A percentile compares a stretch with the other conserved stretches of the same genome.
These are phyloP conservation scores for Phrynosoma blainvillii DNA, from an alignment of 2,113 vertebrate genomes.

Conservation along the genomic window DNA sequence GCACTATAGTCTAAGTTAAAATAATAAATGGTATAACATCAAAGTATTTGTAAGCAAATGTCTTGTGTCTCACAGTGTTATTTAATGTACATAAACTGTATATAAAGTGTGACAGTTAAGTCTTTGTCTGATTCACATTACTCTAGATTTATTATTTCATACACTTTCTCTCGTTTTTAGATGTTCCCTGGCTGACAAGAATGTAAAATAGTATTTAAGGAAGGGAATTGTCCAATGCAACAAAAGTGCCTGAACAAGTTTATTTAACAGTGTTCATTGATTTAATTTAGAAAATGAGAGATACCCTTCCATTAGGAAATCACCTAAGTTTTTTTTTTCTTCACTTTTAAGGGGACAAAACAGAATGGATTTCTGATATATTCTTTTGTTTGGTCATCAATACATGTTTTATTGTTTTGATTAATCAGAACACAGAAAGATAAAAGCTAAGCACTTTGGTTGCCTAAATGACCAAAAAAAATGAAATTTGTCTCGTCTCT, in stretches of 20 bases:
- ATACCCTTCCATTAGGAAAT: conserved; percentile 17
- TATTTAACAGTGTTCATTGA: conserved; percentile 27
- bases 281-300: conserved; percentile 25
- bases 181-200: not conserved
- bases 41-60: not conserved
- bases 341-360: not conserved
- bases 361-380: conserved; percentile 6
- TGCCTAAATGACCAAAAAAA: not conserved
- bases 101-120: conserved; percentile 12
- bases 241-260: conserved; percentile 19
- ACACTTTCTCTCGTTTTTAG: not conserved
- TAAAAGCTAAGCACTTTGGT: not conserved
- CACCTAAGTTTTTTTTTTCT: conserved; percentile 5
- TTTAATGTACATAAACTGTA: conserved; percentile 28
- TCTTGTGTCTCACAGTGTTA: conserved; percentile 34
- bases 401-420: not conserved
- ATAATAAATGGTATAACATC: not conserved
- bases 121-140: conserved; percentile 22
- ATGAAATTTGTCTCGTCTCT: rapidly evolving
- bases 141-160: conserved; percentile 31
- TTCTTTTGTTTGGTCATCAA: not conserved
- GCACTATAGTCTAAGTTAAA: not conserved
- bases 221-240: conserved; percentile 25
- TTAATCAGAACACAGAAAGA: not conserved
- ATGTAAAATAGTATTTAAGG: conserved; percentile 15